Evolutionary conservation across 1,140 invertebrate genomes (phyloP).

Genomic region (Galleria mellonella): DNA sequence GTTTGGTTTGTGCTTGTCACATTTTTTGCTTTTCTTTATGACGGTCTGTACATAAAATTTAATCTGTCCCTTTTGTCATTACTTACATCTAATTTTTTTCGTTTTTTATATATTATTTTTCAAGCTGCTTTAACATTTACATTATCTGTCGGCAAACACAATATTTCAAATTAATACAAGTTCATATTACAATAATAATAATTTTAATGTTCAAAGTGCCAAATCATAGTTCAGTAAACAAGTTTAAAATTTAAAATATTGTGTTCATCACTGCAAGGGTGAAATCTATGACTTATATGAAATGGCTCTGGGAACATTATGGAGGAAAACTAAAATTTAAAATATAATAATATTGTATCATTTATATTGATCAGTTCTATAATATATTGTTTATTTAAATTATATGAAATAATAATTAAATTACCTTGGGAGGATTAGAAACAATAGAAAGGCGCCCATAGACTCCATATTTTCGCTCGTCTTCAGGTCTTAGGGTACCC

Average conservation of each 20-base stretch:
- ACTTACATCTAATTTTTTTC: slow-evolving; percentile 39
- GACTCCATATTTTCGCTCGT: slow-evolving; percentile 75
- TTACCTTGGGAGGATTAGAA: slow-evolving; percentile 50
- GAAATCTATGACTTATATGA: slow-evolving; percentile 12
- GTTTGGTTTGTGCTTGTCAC: slow-evolving; percentile 14
- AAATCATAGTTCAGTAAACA: slow-evolving; percentile 25
- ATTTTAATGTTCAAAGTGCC: slow-evolving; percentile 22
- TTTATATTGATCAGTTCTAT: too few species aligned
- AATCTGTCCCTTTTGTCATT: slow-evolving; percentile 31
- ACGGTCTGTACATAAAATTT: slow-evolving; percentile 52
- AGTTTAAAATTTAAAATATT: slow-evolving; percentile 15
- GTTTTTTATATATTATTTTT: slow-evolving; percentile 24
- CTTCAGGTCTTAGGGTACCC: slow-evolving; percentile 71
- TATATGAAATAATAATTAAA: too few species aligned
- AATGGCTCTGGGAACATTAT: slow-evolving; percentile 18
- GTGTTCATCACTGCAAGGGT: slow-evolving; percentile 18
- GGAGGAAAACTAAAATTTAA: too few species aligned
- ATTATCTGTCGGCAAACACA: slow-evolving; percentile 47
- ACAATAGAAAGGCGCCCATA: slow-evolving; percentile 60
- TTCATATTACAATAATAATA: background rate
- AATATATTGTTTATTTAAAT: too few species aligned
- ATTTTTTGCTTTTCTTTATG: slow-evolving; percentile 25
- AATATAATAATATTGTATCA: too few species aligned
- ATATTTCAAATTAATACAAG: slow-evolving; percentile 18
- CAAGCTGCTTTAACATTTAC: slow-evolving; percentile 28